Evolutionary conservation across 2,113 vertebrate species (phyloP), one percentile per base, ranked within the genome.

Genomic region (Petromus typicus): DNA sequence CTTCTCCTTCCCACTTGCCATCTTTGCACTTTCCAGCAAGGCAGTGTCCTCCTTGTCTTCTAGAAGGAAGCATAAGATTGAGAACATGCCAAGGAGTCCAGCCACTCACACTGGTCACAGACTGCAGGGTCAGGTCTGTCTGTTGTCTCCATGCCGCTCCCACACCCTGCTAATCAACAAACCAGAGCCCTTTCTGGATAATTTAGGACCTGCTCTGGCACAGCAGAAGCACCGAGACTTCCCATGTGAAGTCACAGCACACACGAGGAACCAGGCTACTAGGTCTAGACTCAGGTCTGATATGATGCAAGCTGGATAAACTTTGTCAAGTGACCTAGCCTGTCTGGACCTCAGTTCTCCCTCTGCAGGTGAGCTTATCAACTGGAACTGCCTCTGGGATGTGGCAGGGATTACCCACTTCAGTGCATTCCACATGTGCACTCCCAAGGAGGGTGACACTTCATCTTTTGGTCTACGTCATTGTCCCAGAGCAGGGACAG

Each of bases 401-500:
- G 17, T 5, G 9, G 59, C 56, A 23, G 37, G 66, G 14, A 87
- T 5, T 18, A 7, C 32, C 32, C 48, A 13, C 4, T 61, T 40
- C 32, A 23, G 75, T 2, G 10, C n/a, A n/a, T n/a, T n/a, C n/a
- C n/a, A n/a, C 4, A 54, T 0, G 14, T 30, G 7, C 57, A 3
- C 17, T 2, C 20, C 25, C 9, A 23, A 67, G 7, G 30, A 8
- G 2, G 30, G 37, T 11, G 16, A 23, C 32, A 14, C 5, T 3
- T 22, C 40, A 51, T 5, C 34, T 27, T 3, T 30, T 45, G 6
- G 0, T 37, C 20, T 3, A 23, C 43, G n/a, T 45, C 8, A 40
- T 25, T 13, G 16, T 14, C 43, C 45, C 20, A 2, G 17, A 20
- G 67, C 45, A 66, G 0, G 6, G 1, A 1, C 1, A 11, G 2